Conservation (phyloP, 2,113 vertebrate genomes). For the Hypocryptadius cinnamomeus region DNA sequence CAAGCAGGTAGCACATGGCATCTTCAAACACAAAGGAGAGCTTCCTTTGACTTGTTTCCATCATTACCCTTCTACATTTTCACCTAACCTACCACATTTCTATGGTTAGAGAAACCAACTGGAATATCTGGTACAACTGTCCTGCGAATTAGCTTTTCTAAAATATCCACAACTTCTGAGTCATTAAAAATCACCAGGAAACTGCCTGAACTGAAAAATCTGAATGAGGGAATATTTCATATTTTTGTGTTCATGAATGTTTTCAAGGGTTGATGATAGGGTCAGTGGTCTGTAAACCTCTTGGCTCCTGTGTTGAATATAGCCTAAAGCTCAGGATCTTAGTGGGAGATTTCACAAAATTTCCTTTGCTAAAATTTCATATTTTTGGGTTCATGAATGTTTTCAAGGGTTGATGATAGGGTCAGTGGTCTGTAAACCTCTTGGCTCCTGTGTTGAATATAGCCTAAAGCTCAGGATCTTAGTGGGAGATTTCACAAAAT, state of each 20-base stretch:
- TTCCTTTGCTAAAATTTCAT: not conserved
- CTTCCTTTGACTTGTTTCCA: not conserved
- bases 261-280: not conserved
- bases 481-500: not conserved
- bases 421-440: not conserved
- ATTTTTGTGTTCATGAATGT: not conserved
- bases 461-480: not conserved
- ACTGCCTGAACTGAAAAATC: not conserved
- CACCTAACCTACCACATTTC: not conserved
- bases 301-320: not conserved
- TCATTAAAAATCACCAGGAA: not conserved
- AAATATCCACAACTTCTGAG: not conserved
- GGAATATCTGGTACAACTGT: not conserved
- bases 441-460: not conserved
- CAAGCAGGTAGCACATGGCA: not conserved
- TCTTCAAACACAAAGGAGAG: not conserved
- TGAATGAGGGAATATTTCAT: not conserved
- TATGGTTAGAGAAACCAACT: not conserved
- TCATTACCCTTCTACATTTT: not conserved
- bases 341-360: not conserved
- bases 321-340: not conserved
- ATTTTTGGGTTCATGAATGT: not conserved
- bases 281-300: not conserved
- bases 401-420: not conserved
- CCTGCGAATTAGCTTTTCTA: not conserved